Evolutionary conservation across 2,113 vertebrate genomes (phyloP).

Genomic region (Lepus americanus): DNA sequence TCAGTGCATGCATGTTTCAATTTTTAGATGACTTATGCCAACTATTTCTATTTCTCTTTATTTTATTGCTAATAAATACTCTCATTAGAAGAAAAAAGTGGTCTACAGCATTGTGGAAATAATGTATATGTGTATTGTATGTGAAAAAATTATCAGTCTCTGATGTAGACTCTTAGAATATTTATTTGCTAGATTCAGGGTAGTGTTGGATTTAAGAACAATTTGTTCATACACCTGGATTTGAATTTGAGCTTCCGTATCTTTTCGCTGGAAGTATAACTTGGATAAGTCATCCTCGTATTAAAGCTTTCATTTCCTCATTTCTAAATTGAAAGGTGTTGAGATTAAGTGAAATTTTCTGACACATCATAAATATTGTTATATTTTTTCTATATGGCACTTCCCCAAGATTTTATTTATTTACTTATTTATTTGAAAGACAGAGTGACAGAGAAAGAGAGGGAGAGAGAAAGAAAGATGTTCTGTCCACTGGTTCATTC

Average conservation of each 20-base stretch:
- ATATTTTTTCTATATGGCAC: neutral
- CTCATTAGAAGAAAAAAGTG: constrained; percentile 35
- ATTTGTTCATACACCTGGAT: neutral
- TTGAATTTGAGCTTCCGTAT: neutral
- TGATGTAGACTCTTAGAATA: neutral
- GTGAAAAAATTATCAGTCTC: neutral
- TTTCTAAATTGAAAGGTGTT: constrained; percentile 51
- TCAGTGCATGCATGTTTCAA: neutral
- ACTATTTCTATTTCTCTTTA: constrained; percentile 1
- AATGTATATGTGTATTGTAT: neutral
- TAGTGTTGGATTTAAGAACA: constrained; percentile 23
- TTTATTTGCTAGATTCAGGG: neutral
- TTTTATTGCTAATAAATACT: constrained; percentile 62
- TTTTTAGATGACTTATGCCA: constrained; percentile 22
- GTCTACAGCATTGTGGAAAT: neutral
- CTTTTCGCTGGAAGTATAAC: neutral
- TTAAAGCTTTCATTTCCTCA: constrained; percentile 4
- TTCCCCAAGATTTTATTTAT: no score
- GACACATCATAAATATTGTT: neutral
- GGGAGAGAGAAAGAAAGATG: no score
- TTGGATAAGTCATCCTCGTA: neutral
- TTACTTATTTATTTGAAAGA: no score
- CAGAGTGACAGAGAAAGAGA: no score
- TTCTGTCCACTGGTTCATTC: no score
- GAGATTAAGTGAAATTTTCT: constrained; percentile 39